Conservation (phyloP, 1,140 invertebrate genomes). For the Drosophila sp. region DNA sequence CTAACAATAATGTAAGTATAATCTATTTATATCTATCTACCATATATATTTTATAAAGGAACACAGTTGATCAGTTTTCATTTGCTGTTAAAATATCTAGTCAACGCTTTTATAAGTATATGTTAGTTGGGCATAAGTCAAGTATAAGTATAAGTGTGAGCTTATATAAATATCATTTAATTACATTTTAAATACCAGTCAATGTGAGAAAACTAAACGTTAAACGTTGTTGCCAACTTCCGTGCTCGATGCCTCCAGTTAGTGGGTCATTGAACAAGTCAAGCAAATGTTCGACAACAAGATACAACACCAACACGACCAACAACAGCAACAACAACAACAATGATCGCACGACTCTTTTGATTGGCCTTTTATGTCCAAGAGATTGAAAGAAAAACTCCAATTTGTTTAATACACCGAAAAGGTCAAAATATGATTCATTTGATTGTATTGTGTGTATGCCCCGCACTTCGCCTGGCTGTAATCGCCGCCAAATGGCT, state of each 20-base stretch:
- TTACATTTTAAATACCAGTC: constrained; percentile 23
- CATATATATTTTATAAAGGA: too few relatives aligned
- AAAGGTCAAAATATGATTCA: constrained; percentile 41
- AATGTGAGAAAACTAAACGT: constrained; percentile 12
- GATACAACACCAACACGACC: constrained; percentile 7
- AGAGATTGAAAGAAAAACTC: constrained; percentile 27
- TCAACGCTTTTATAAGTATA: too few relatives aligned
- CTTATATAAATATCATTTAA: constrained; percentile 12
- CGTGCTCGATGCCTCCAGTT: constrained; percentile 22
- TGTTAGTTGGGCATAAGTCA: too few relatives aligned
- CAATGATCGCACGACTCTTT: constrained; percentile 30
- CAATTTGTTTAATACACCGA: constrained; percentile 40
- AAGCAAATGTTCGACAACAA: constrained; percentile 11
- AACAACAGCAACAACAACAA: constrained; percentile 6
- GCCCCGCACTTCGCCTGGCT: constrained; percentile 29
- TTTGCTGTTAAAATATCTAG: too few relatives aligned
- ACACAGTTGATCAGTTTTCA: too few relatives aligned
- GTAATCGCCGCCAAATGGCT: constrained; percentile 1
- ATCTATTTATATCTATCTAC: too few relatives aligned
- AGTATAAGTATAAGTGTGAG: not conserved
- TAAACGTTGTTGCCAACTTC: constrained; percentile 14
- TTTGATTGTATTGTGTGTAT: constrained; percentile 15
- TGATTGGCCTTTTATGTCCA: constrained; percentile 48
- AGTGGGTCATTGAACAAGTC: constrained; percentile 49
- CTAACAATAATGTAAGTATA: too few relatives aligned